Conservation (phyloP, 2,113 vertebrate genomes). For the Ictalurus punctatus region DNA sequence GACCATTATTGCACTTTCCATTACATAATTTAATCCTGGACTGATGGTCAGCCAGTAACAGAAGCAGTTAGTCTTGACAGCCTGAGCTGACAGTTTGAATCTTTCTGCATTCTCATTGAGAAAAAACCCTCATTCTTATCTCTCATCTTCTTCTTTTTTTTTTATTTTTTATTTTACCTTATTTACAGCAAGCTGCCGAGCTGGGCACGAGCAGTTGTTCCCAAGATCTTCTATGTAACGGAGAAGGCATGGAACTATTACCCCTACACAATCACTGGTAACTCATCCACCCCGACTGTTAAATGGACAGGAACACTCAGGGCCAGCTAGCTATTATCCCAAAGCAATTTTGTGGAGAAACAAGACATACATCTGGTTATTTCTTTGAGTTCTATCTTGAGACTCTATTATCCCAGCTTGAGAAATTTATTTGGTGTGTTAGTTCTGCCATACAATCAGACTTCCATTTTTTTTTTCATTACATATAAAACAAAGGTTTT, state of each 20-base stretch:
- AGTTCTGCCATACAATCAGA: background rate
- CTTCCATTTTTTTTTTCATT: background rate
- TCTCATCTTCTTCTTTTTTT: background rate
- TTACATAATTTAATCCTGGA: conserved; percentile 20
- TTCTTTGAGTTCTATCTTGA: background rate
- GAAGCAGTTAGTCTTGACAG: conserved; percentile 6
- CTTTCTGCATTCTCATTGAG: background rate
- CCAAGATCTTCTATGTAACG: conserved; percentile 98
- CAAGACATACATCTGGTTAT: background rate
- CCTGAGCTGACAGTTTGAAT: background rate
- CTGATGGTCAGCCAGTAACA: conserved; percentile 18
- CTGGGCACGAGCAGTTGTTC: conserved; percentile 97
- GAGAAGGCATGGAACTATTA: conserved; percentile 99
- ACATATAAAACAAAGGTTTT: background rate
- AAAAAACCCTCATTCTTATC: conserved; percentile 21
- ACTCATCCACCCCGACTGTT: conserved; percentile 41
- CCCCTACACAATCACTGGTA: conserved; percentile 96
- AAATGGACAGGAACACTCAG: background rate
- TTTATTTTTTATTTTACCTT: too few relatives aligned
- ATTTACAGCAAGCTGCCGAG: conserved; percentile 90
- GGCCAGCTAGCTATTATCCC: background rate
- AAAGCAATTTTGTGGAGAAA: background rate
- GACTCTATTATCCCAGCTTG: background rate
- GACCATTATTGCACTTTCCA: conserved; percentile 14
- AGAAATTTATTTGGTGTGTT: too few relatives aligned